Evolutionary conservation across 2,113 vertebrate genomes (phyloP).

Genomic region (Nematolebias whitei): DNA sequence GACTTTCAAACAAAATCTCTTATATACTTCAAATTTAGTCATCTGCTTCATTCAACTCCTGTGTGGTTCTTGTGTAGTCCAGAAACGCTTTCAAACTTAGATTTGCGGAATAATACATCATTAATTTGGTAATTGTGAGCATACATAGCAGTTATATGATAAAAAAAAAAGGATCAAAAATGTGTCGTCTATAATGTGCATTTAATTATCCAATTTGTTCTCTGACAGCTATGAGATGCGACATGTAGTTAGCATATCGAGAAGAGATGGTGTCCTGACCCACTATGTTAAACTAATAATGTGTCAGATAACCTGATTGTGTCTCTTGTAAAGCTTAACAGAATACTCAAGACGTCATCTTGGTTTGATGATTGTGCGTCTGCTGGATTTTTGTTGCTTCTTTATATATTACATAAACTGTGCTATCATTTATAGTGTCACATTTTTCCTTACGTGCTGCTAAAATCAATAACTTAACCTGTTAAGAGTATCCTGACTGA

Average conservation of each 20-base stretch:
- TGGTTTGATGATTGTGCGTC: constrained; percentile 1
- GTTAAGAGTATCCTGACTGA: too few species aligned
- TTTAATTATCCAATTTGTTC: constrained; percentile 4
- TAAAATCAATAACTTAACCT: too few species aligned
- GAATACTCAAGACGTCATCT: constrained; percentile 13
- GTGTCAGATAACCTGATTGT: constrained; percentile 7
- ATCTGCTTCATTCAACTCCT: constrained; percentile 55
- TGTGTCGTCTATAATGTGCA: constrained; percentile 18
- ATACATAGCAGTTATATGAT: constrained; percentile 49
- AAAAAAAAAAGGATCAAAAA: constrained; percentile 29
- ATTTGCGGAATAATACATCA: constrained; percentile 10
- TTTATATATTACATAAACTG: too few species aligned
- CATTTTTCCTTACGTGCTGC: too few species aligned
- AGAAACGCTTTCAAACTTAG: constrained; percentile 25
- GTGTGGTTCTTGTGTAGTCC: constrained; percentile 10
- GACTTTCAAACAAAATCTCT: constrained; percentile 28
- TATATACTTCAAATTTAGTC: constrained; percentile 52
- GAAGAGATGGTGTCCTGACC: background rate
- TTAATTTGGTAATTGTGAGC: constrained; percentile 30
- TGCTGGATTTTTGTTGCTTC: background rate
- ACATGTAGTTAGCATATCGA: background rate
- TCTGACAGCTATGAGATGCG: background rate
- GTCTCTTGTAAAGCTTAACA: constrained; percentile 1
- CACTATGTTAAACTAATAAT: constrained; percentile 6
- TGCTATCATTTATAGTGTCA: too few species aligned